Conservation (phyloP, 2,888 invertebrate genomes). For the Drosophila austrosaltans region DNA sequence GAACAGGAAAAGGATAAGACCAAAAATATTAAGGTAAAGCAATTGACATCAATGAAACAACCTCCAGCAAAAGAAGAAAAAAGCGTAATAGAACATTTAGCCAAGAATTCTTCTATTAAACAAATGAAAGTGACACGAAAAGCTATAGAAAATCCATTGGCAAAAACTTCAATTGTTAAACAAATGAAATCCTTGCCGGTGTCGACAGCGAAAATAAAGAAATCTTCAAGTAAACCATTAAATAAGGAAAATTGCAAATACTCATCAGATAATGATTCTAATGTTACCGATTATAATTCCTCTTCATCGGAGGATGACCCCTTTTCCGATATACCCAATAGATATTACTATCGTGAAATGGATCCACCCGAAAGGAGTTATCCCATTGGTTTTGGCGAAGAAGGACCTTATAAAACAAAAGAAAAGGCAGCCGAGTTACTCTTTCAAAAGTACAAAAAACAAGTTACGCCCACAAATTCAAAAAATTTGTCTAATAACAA, state of each 20-base stretch:
- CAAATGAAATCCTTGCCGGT: neutral
- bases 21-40: neutral
- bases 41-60: neutral
- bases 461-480: neutral
- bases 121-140: neutral
- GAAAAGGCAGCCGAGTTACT: constrained; percentile 1
- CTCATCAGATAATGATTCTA: constrained; percentile 22
- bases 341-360: constrained; percentile 55
- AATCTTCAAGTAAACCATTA: neutral
- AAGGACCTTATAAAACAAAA: constrained; percentile 47
- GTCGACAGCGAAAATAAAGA: neutral
- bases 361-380: constrained; percentile 51
- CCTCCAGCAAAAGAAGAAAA: neutral
- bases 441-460: neutral
- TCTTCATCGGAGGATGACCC: constrained; percentile 27
- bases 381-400: constrained; percentile 53
- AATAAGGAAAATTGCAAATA: constrained; percentile 9
- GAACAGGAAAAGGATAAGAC: neutral
- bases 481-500: neutral
- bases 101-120: neutral
- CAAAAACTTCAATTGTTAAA: neutral
- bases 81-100: neutral
- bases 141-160: neutral
- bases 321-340: constrained; percentile 57
- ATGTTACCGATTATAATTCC: constrained; percentile 22